Percentiles rank a stretch among this genome's conserved stretches.
These are phyloP conservation scores for Nibea albiflora DNA, from an alignment of 2,113 vertebrate genomes.

Conservation along the genomic window DNA sequence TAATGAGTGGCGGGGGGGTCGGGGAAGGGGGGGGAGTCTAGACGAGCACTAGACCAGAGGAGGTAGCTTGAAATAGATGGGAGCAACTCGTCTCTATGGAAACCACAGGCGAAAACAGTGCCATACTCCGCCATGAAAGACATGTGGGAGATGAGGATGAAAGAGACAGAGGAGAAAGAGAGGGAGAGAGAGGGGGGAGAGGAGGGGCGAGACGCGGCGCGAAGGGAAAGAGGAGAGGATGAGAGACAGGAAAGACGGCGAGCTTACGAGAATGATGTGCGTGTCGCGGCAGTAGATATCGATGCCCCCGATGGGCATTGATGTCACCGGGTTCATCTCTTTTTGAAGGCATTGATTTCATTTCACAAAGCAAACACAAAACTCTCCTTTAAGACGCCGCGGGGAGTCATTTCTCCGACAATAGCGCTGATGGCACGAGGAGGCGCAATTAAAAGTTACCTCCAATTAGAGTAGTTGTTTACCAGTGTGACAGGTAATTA, in stretches of 20 bases:
- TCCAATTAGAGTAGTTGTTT: slow-evolving; percentile 16
- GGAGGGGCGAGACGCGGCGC: slow-evolving; percentile 9
- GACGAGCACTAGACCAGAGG: slow-evolving; percentile 71
- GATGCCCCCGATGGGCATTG: slow-evolving; percentile 54
- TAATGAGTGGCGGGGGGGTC: slow-evolving; percentile 52
- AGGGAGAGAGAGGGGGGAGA: not conserved
- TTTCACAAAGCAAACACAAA: slow-evolving; percentile 42
- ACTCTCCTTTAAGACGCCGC: slow-evolving; percentile 18
- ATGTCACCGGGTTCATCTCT: slow-evolving; percentile 45
- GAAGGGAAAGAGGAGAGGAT: slow-evolving; percentile 21
- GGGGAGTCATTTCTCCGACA: slow-evolving; percentile 26
- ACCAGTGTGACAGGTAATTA: slow-evolving; percentile 2
- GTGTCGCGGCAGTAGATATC: slow-evolving; percentile 54
- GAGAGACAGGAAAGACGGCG: slow-evolving; percentile 7
- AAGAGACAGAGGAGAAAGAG: slow-evolving; percentile 48
- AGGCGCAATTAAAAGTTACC: slow-evolving; percentile 22
- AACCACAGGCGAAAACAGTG: slow-evolving; percentile 81
- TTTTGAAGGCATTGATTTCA: slow-evolving; percentile 66
- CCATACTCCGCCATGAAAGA: slow-evolving; percentile 70
- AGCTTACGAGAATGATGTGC: slow-evolving; percentile 39
- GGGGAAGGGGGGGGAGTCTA: slow-evolving; percentile 48
- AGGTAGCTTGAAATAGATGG: slow-evolving; percentile 83
- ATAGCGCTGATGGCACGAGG: slow-evolving; percentile 19
- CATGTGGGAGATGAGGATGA: slow-evolving; percentile 77
- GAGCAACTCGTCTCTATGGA: slow-evolving; percentile 86